Evolutionary conservation across 2,888 invertebrate species (phyloP).

Genomic region (Mantis religiosa): DNA sequence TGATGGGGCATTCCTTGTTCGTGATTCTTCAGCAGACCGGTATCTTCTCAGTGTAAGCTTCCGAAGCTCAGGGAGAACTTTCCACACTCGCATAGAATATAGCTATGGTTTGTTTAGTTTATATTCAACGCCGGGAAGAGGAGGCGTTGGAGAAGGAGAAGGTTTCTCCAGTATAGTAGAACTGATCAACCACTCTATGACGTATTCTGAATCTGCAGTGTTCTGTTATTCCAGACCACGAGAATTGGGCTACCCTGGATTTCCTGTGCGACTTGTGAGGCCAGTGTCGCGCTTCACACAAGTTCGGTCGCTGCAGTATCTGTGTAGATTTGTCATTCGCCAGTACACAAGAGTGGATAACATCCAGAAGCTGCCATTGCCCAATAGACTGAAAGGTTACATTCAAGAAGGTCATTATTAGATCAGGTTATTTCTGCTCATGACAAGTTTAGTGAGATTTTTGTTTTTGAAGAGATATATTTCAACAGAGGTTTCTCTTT

Average conservation of each 20-base stretch:
- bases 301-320: constrained; percentile 65
- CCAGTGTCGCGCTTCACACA: constrained; percentile 71
- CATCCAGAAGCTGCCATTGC: constrained; percentile 65
- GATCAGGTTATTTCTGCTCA: neutral
- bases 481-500: neutral
- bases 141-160: constrained; percentile 34
- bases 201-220: constrained; percentile 63
- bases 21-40: constrained; percentile 70
- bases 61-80: constrained; percentile 61
- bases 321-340: constrained; percentile 69
- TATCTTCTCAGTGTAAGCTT: constrained; percentile 68
- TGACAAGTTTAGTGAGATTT: constrained; percentile 22
- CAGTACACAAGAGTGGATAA: constrained; percentile 63
- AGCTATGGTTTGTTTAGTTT: constrained; percentile 60
- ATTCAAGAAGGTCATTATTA: constrained; percentile 45
- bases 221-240: constrained; percentile 68
- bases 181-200: constrained; percentile 69
- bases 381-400: constrained; percentile 55
- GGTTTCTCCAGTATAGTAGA: constrained; percentile 61
- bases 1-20: constrained; percentile 72
- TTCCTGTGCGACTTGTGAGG: constrained; percentile 68
- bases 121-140: constrained; percentile 47
- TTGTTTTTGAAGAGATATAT: neutral
- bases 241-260: constrained; percentile 62
- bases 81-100: constrained; percentile 72